Percentiles rank a stretch among this genome's conserved stretches.
Evolutionary conservation across 2,888 invertebrate species (phyloP).

Genomic region (Synanthedon andrenaeformis): DNA sequence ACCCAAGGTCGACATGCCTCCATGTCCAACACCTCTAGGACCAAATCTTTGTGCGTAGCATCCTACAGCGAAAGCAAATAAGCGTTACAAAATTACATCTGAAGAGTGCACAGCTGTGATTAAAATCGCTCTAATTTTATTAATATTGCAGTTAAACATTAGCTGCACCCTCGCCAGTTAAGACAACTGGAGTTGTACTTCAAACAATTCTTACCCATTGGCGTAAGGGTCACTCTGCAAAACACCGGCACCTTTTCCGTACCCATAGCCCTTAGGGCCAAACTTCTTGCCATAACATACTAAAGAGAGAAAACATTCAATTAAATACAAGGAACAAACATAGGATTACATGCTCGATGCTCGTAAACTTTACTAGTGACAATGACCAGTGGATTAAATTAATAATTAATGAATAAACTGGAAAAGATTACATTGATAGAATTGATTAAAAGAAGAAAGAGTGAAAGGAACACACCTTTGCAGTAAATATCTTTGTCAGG

Average conservation of each 20-base stretch:
- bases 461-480: slow-evolving; percentile 78
- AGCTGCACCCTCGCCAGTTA: slow-evolving; percentile 57
- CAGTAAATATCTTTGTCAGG: slow-evolving; percentile 97
- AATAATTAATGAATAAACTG: not conserved
- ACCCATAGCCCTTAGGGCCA: slow-evolving; percentile 97
- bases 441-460: not conserved
- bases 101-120: slow-evolving; percentile 38
- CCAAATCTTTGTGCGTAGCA: slow-evolving; percentile 97
- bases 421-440: too few relatives aligned
- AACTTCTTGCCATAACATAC: slow-evolving; percentile 97
- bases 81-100: slow-evolving; percentile 45
- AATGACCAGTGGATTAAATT: not conserved
- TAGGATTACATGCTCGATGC: not conserved
- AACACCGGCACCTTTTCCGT: slow-evolving; percentile 95
- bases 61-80: slow-evolving; percentile 74
- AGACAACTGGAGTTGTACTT: slow-evolving; percentile 36
- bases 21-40: slow-evolving; percentile 93
- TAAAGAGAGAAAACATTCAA: slow-evolving; percentile 57
- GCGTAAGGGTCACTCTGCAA: slow-evolving; percentile 89
- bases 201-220: slow-evolving; percentile 77
- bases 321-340: slow-evolving; percentile 23
- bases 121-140: slow-evolving; percentile 9
- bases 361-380: not conserved
- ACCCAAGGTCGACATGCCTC: slow-evolving; percentile 86
- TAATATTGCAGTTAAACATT: slow-evolving; percentile 10